Conservation (phyloP, 92 coral and sea anemone genomes). For the Actinernus sp. region DNA sequence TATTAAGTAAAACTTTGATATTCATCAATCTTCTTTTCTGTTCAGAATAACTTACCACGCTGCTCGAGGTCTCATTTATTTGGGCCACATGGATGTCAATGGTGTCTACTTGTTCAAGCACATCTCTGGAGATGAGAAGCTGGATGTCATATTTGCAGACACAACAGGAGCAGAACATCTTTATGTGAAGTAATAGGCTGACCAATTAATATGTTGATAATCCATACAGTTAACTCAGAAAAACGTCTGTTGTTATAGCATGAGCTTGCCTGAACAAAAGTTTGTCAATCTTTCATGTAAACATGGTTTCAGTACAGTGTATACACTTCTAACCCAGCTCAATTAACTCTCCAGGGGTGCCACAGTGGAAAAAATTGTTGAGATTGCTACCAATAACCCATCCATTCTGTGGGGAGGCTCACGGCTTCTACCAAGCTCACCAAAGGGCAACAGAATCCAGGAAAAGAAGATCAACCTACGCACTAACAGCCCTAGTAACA, state of each 20-base stretch:
- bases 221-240: too few relatives aligned
- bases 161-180: conserved; percentile 65
- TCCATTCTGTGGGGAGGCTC: conserved; percentile 94
- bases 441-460: conserved; percentile 54
- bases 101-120: conserved; percentile 85
- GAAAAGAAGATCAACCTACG: conserved; percentile 44
- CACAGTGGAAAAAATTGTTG: conserved; percentile 79
- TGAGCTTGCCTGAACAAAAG: too few relatives aligned
- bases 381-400: conserved; percentile 82
- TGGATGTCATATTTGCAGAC: conserved; percentile 77
- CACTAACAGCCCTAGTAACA: conserved; percentile 56
- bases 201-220: too few relatives aligned
- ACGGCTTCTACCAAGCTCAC: conserved; percentile 72
- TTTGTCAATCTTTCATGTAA: too few relatives aligned
- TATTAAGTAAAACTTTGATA: too few relatives aligned
- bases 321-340: too few relatives aligned
- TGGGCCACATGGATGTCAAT: conserved; percentile 74
- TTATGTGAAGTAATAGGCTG: not conserved
- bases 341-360: conserved; percentile 86
- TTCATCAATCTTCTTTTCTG: not conserved
- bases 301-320: too few relatives aligned
- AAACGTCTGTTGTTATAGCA: too few relatives aligned
- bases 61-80: conserved; percentile 84
- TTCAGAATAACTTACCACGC: conserved; percentile 92
- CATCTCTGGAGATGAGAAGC: conserved; percentile 71